Base-by-base conservation (phyloP, 2,797 vertebrate species). In the Pogoniulus pusillus region DNA sequence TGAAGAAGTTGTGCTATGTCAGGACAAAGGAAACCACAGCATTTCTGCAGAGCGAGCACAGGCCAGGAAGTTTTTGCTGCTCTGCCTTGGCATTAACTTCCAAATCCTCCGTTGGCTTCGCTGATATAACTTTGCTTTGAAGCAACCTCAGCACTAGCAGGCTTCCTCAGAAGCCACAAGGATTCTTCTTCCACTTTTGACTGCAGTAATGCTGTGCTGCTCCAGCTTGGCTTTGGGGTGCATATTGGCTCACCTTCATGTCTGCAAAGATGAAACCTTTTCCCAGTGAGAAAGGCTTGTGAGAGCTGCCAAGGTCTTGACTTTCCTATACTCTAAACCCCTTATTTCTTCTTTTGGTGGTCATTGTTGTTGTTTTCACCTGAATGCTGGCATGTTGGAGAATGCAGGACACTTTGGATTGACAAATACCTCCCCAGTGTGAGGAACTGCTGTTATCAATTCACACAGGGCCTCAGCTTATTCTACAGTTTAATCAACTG, bases 171-270 rank as follows among this genome's bases (percentile, higher is more conserved):
- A 87, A 71, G 82, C 13, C 83, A 94, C 96, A 94, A 93, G 63
- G 29, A 55, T 64, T 87, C 12, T 89, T 87, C 32, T 45, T 92
- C 12, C 41, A 82, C 78, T 94, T 95, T 85, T 64, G 76, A 59
- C 47, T 93, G 75, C 79, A 57, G 58, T 64, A 85, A 77, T 57
- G 71, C 69, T 77, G 57, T 57, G 45, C 65, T 88, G 39, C 71
- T 82, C 49, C 81, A 66, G 57, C 72, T 87, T 1, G 0, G 86
- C 94, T 97, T 96, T 97, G 97, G 91, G 74, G 79, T 30, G 35
- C 73, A 86, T 93, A 96, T 93, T 90, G 15, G 2, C 72, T 95
- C 23, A n/a, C 94, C 83, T 94, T 97, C 94, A 96, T 97, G 80
- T 96, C 96, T 96, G 85, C 79, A 82, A 87, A 17, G 39, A 93